Evolutionary conservation across 1,140 invertebrate genomes (phyloP).

Genomic region (Grapholita molesta): DNA sequence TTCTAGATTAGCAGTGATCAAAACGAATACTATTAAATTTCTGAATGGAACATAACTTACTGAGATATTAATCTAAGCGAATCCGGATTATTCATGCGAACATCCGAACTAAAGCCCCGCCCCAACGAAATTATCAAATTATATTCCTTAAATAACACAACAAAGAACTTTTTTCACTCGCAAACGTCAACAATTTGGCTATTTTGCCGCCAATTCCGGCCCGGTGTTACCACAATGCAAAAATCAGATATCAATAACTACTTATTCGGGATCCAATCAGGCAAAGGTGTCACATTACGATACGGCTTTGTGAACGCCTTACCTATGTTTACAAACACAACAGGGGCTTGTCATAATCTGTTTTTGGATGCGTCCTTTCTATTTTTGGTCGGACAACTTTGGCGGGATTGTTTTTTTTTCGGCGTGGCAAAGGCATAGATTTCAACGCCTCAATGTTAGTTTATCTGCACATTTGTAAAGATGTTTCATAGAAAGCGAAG

Average conservation of each 20-base stretch:
- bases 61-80: conserved; percentile 7
- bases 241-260: conserved; percentile 64
- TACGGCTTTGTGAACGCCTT: conserved; percentile 45
- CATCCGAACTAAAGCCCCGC: conserved; percentile 39
- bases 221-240: conserved; percentile 49
- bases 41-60: conserved; percentile 8
- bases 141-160: conserved; percentile 35
- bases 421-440: conserved; percentile 57
- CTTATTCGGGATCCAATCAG: conserved; percentile 60
- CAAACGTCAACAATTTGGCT: conserved; percentile 73
- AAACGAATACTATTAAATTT: not conserved
- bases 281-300: conserved; percentile 71
- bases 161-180: conserved; percentile 33
- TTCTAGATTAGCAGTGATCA: not conserved
- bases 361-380: conserved; percentile 67
- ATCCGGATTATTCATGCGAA: conserved; percentile 40
- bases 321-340: conserved; percentile 75
- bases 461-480: conserved; percentile 59
- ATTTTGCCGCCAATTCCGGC: conserved; percentile 50
- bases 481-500: conserved; percentile 63
- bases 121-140: conserved; percentile 45
- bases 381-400: conserved; percentile 66
- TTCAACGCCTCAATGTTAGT: conserved; percentile 71
- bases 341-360: conserved; percentile 75
- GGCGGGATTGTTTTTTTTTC: conserved; percentile 55